Conservation (phyloP, 2,888 invertebrate species). For the Dorcus parallelipipedus region DNA sequence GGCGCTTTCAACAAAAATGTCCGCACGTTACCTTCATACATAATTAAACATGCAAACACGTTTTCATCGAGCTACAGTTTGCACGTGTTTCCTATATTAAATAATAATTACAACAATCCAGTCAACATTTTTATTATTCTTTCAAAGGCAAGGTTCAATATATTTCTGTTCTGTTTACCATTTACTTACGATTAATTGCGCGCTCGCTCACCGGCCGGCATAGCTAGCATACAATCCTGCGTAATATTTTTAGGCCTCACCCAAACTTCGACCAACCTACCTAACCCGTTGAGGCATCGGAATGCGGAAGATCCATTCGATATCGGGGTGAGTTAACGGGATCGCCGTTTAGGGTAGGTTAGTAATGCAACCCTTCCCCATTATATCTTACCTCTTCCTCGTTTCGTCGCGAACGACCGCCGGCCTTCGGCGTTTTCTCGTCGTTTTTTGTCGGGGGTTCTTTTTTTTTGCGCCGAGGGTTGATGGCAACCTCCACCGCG, state of each 20-base stretch:
- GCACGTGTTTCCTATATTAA: conserved; percentile 18
- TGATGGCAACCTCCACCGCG: conserved; percentile 1
- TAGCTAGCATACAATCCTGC: not conserved
- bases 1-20: no score
- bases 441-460: conserved; percentile 27
- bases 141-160: conserved; percentile 16
- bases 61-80: conserved; percentile 2
- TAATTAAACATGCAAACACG: not conserved
- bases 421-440: conserved; percentile 35
- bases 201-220: not conserved
- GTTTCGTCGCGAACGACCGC: conserved; percentile 27
- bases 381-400: conserved; percentile 23
- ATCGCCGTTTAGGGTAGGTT: conserved; percentile 37
- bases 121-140: conserved; percentile 16
- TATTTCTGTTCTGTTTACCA: conserved; percentile 9
- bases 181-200: not conserved
- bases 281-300: conserved; percentile 30
- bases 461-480: conserved; percentile 22
- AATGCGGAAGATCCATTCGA: conserved; percentile 39
- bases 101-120: conserved; percentile 19
- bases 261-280: conserved; percentile 18
- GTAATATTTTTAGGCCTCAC: conserved; percentile 20
- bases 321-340: conserved; percentile 39
- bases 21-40: no score
- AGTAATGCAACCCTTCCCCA: conserved; percentile 36